Evolutionary conservation across 2,113 vertebrate species (phyloP).

Genomic region (Thinocorus orbignyianus): DNA sequence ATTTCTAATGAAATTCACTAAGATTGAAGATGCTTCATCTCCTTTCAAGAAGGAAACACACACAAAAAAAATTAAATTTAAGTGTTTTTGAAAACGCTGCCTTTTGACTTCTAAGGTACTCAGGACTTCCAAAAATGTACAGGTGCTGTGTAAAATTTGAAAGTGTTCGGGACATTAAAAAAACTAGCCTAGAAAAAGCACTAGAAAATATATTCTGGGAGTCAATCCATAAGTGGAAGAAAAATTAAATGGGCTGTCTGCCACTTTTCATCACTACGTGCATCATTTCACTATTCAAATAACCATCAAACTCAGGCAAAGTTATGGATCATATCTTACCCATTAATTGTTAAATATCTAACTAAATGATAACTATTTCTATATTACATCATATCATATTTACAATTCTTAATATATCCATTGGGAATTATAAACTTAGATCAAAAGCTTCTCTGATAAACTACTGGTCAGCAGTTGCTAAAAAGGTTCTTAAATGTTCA

Average conservation of each 20-base stretch:
- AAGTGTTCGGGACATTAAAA: neutral
- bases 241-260: neutral
- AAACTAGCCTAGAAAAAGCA: neutral
- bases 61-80: neutral
- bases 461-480: neutral
- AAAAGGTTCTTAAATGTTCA: neutral
- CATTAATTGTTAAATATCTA: neutral
- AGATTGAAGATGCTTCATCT: neutral
- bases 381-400: neutral
- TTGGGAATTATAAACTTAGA: neutral
- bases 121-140: neutral
- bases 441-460: neutral
- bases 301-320: neutral
- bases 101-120: neutral
- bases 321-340: neutral
- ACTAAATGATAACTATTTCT: neutral
- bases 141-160: neutral
- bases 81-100: neutral
- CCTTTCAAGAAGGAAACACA: neutral
- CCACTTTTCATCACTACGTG: neutral
- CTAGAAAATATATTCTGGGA: neutral
- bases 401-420: neutral
- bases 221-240: neutral
- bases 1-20: neutral
- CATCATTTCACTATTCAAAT: neutral